Evolutionary conservation across 2,888 invertebrate genomes (phyloP).

Genomic region (Cylindroiulus punctatus): DNA sequence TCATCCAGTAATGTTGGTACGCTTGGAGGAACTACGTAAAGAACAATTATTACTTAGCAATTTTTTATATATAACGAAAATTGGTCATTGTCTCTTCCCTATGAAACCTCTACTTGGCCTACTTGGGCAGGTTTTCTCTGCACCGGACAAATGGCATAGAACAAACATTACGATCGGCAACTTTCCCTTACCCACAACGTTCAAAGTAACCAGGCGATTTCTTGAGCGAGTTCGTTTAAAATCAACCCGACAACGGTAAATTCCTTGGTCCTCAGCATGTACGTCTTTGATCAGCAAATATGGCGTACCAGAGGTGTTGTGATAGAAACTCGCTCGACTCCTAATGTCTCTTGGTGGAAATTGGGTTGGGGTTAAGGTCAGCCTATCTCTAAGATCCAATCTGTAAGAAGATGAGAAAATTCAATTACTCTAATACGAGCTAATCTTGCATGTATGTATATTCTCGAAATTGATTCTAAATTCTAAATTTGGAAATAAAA

Average conservation of each 20-base stretch:
- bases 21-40: constrained; percentile 77
- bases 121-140: too few species aligned
- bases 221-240: constrained; percentile 88
- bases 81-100: too few species aligned
- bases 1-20: constrained; percentile 84
- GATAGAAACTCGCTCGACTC: constrained; percentile 54
- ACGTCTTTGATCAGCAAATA: constrained; percentile 56
- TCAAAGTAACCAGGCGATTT: constrained; percentile 85
- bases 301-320: constrained; percentile 52
- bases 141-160: too few species aligned
- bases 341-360: constrained; percentile 56
- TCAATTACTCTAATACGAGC: too few species aligned
- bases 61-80: too few species aligned
- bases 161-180: not conserved
- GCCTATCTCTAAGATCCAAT: constrained; percentile 56
- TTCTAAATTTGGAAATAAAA: too few species aligned
- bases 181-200: constrained; percentile 89
- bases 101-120: too few species aligned
- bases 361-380: constrained; percentile 48
- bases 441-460: too few species aligned
- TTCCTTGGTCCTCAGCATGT: constrained; percentile 75
- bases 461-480: too few species aligned
- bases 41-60: too few species aligned
- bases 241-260: constrained; percentile 88
- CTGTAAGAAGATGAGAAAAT: constrained; percentile 39